Base-by-base conservation (phyloP, 2,113 vertebrate genomes). In the Perca schrenkii region DNA sequence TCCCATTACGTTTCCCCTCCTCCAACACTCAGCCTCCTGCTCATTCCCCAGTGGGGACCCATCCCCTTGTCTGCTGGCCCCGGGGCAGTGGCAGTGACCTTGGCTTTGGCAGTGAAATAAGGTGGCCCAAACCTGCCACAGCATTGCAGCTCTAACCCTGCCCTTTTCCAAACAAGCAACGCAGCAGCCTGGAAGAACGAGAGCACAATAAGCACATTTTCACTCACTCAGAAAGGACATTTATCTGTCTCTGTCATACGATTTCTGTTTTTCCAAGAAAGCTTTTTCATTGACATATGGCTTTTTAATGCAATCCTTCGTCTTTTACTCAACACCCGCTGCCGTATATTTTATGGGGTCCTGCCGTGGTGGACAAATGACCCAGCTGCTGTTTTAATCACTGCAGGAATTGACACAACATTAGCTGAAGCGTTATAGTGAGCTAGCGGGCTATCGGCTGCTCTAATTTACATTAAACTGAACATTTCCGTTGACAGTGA, bases 11-110 rank as follows among this genome's bases (percentile, higher is more conserved):
- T 62, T 68, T 68, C 84, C 84, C 90, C 86, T 77, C 86, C 90
- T 83, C 88, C 88, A 81, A 17, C 65, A 28, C 83, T 85, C 84
- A 46, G 83, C 74, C 87, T 89, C 85, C 89, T 87, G 84, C 80
- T 83, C 75, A 79, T 72, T 90, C 87, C 82, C 91, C 66, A 86
- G 50, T 84, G 70, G 84, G 82, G 76, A 80, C 95, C 94, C 95
- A 82, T 77, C 90, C 91, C 88, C 91, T 93, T 92, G 93, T 93
- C 88, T 86, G 94, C 86, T 94, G 93, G 95, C 95, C 96, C 94
- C 85, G 60, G 94, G 96, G 96, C 94, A 87, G 86, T 82, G 89
- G 89, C 92, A 91, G 76, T 95, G 95, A 96, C 95, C 94, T 95
- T 95, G 94, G 93, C 91, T 92, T 95, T 94, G 94, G 90, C 84